Percentiles rank a stretch among this genome's conserved stretches.
Conservation (phyloP, 2,113 vertebrate genomes). For the Emydocephalus ijimae region DNA sequence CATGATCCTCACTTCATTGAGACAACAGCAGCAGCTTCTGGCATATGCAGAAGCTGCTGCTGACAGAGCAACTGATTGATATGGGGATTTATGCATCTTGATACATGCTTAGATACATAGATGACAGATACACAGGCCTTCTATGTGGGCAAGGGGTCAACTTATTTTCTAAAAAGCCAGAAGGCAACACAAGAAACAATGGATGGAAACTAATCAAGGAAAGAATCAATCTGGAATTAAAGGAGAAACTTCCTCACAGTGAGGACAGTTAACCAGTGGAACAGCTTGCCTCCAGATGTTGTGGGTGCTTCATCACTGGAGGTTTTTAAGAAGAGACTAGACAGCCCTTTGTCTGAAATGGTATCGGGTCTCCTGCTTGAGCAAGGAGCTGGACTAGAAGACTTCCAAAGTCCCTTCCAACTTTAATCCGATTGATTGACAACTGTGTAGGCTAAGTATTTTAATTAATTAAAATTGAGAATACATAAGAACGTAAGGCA, state of each 20-base stretch:
- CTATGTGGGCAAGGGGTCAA: not conserved
- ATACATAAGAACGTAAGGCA: not conserved
- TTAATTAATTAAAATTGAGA: not conserved
- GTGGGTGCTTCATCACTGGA: not conserved
- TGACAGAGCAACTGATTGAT: not conserved
- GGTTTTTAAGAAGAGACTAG: not conserved
- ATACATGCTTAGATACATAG: not conserved
- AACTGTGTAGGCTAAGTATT: not conserved
- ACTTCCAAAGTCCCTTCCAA: not conserved
- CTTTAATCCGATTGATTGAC: not conserved
- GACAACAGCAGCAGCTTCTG: not conserved
- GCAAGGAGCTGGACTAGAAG: not conserved
- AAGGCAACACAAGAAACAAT: not conserved
- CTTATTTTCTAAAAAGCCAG: not conserved
- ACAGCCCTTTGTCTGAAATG: not conserved
- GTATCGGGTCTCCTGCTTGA: not conserved
- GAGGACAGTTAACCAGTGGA: not conserved
- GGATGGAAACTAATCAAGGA: not conserved
- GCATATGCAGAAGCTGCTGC: not conserved
- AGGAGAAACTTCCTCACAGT: not conserved
- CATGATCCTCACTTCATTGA: not conserved
- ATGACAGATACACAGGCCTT: not conserved
- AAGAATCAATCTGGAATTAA: not conserved
- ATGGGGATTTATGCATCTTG: not conserved
- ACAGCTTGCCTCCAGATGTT: not conserved